phyloP scores from a whole-genome alignment of 1,140 invertebrate genomes.

The Eumaeus atala region DNA sequence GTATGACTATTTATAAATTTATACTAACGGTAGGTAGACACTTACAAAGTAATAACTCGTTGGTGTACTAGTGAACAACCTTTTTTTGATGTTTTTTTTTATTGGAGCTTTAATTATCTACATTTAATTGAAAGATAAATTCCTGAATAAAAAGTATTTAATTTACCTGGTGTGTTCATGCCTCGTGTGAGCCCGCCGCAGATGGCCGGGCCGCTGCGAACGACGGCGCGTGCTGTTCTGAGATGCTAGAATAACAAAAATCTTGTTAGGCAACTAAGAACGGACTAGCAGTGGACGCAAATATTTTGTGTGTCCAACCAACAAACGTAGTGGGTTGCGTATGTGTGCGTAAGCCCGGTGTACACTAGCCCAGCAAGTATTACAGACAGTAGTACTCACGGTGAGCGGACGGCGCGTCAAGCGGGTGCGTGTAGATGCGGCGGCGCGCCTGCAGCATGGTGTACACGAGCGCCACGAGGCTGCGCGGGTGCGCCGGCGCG shows the following conservation, averaged over 20 bases:
- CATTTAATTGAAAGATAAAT: too few species aligned
- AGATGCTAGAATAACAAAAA: background rate
- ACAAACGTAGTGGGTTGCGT: too few species aligned
- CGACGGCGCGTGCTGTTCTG: slow-evolving; percentile 20
- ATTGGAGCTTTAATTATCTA: too few species aligned
- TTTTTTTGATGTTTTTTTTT: too few species aligned
- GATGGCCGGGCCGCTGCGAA: slow-evolving; percentile 24
- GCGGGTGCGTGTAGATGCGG: slow-evolving; percentile 65
- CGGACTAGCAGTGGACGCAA: too few species aligned
- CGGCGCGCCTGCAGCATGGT: slow-evolving; percentile 87
- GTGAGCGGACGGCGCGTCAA: slow-evolving; percentile 28
- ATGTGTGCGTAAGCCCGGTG: slow-evolving; percentile 6
- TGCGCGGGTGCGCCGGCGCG: slow-evolving; percentile 80
- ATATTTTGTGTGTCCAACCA: background rate
- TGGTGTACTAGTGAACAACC: too few species aligned
- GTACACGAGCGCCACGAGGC: slow-evolving; percentile 90
- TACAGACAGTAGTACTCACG: background rate
- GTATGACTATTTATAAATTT: background rate
- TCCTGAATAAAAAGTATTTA: too few species aligned
- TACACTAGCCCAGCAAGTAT: too few species aligned
- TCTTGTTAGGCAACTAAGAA: slow-evolving; percentile 4
- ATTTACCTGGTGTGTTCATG: slow-evolving; percentile 25
- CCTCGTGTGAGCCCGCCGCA: slow-evolving; percentile 31
- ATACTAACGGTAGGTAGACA: too few species aligned
- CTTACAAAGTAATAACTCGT: too few species aligned